Evolutionary conservation across 1,140 invertebrate genomes (phyloP), one percentile per base, ranked within the genome.

Genomic region (Drosophila pseudoananassae): DNA sequence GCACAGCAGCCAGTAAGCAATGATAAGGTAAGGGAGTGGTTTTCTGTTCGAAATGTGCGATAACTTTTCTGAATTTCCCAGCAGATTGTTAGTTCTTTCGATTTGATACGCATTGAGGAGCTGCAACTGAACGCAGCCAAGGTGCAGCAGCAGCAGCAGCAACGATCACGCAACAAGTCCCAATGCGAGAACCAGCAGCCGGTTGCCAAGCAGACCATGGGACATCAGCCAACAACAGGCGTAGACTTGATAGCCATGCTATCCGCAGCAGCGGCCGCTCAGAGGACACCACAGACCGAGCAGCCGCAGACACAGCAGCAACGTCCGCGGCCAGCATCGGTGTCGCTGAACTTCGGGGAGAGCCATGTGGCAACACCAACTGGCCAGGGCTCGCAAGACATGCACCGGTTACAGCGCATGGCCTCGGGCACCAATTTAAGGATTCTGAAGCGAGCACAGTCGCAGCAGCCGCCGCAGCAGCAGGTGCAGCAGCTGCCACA

Each of bases 61-160:
- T 6, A 1, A 9, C 9, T 17, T 15, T 8, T 1, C 5, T 8
- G 10, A 3, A 1, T 17, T 47, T 0, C 27, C 17, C 0, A 29
- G n/a, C 68, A 91, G 90, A 81, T 88, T 87, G 74, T 91, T 66
- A 91, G 90, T 73, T 91, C 90, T 43, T 91, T 91, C 59, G 90
- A 91, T 82, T 88, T 91, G 45, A 91, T 91, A 68, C 90, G 90
- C 50, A 91, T 85, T 61, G 90, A 91, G 46, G 90, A 90, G 63
- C 90, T 91, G 69, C 90, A 88, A 53, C 65, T 69, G 27, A 90
- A 85, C 47, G 76, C 75, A 40, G 75, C 65, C 33, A 90, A 90
- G 73, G 71, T 72, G 46, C 78, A 85, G 14, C 33, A 36, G 38
- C 38, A 40, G 38, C 43, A 45, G 17, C 43, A 78, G 17, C 79